phyloP scores from a whole-genome alignment of 2,113 vertebrate species.

The Gymnorhina tibicen region DNA sequence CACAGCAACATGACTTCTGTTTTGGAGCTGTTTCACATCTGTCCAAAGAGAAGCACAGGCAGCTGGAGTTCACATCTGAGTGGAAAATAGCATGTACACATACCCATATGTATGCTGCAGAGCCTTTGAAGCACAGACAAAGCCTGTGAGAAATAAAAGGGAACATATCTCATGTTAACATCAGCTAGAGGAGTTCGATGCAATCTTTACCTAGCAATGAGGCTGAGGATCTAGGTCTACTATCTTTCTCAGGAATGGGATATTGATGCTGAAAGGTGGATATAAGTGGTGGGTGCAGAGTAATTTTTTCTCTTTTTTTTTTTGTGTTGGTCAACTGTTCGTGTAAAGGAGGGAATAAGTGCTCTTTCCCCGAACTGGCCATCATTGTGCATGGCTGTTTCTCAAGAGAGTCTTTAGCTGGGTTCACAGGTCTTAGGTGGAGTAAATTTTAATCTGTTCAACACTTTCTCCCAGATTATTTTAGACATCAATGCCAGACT shows the following conservation, averaged over 20 bases:
- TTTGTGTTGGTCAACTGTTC: background rate
- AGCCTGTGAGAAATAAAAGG: background rate
- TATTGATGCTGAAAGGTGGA: background rate
- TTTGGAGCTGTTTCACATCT: background rate
- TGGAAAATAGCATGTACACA: background rate
- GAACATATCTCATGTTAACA: background rate
- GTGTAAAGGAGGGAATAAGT: background rate
- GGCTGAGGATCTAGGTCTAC: background rate
- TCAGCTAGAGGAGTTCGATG: background rate
- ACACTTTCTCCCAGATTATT: background rate
- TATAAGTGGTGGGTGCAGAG: background rate
- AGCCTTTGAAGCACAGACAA: background rate
- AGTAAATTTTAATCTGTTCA: background rate
- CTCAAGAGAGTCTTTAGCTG: background rate
- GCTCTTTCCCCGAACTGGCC: background rate
- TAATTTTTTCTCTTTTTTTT: background rate
- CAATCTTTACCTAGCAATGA: background rate
- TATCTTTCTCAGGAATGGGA: background rate
- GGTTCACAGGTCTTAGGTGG: background rate
- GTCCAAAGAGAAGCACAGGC: background rate
- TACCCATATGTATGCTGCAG: background rate
- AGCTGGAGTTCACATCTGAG: background rate
- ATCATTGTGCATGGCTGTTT: background rate
- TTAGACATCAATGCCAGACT: background rate
- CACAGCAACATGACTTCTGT: background rate